These are phyloP conservation scores for Mythimna loreyi DNA, from an alignment of 2,888 invertebrate genomes.

Conservation along the genomic window DNA sequence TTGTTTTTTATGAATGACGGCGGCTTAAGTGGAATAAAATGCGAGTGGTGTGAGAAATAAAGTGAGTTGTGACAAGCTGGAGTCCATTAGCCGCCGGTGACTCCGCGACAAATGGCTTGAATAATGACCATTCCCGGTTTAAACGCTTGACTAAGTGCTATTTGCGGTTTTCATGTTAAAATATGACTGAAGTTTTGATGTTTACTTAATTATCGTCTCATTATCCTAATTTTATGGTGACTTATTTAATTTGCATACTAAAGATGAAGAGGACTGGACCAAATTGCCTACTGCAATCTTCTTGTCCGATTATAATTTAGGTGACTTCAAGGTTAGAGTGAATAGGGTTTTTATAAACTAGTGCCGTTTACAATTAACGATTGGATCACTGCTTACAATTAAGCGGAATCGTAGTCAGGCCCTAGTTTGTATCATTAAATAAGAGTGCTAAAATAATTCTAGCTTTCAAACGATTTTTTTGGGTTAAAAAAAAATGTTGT, in stretches of 20 bases:
- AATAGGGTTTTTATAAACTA: no score
- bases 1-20: no score
- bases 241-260: conserved; percentile 25
- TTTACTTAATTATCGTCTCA: conserved; percentile 46
- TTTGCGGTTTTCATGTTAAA: conserved; percentile 66
- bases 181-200: conserved; percentile 53
- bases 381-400: no score
- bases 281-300: no score
- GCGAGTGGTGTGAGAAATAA: conserved; percentile 65
- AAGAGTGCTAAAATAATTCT: not conserved
- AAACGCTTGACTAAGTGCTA: conserved; percentile 72
- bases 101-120: conserved; percentile 77
- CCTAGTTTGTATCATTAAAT: no score
- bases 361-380: no score
- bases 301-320: no score
- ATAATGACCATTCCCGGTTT: conserved; percentile 73
- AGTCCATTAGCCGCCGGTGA: conserved; percentile 69
- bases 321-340: no score
- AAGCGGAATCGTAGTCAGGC: no score
- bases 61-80: conserved; percentile 69
- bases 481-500: no score
- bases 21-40: conserved; percentile 55
- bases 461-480: not conserved
- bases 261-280: not conserved
- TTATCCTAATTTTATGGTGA: conserved; percentile 37